Conservation (phyloP, 2,797 vertebrate species). For the Nothura maculosa region DNA sequence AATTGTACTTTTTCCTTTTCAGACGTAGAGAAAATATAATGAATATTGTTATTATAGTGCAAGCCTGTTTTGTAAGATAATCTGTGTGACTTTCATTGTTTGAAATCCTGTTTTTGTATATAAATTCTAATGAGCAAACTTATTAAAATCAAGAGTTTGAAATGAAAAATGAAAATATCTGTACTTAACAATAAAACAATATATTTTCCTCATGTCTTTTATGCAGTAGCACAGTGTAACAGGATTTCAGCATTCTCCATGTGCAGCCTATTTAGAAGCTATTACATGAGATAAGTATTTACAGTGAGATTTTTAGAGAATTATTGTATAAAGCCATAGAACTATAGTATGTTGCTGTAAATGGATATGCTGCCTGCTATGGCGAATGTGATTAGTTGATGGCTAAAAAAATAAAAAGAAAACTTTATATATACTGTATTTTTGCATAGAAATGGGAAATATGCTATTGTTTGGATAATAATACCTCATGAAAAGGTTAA, state of each 20-base stretch:
- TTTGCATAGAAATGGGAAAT: conserved; percentile 39
- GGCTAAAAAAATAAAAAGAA: conserved; percentile 30
- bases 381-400: conserved; percentile 58
- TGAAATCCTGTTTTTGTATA: not conserved
- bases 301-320: conserved; percentile 16
- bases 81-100: not conserved
- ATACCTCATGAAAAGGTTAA: conserved; percentile 76
- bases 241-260: not conserved
- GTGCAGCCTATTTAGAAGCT: conserved; percentile 37
- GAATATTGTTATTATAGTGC: conserved; percentile 4
- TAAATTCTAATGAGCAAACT: not conserved
- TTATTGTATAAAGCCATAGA: conserved; percentile 33
- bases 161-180: conserved; percentile 33
- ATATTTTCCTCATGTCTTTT: not conserved
- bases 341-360: conserved; percentile 40
- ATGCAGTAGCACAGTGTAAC: not conserved
- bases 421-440: conserved; percentile 32
- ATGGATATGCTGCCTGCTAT: conserved; percentile 47
- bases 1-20: conserved; percentile 1
- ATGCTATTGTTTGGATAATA: conserved; percentile 71
- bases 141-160: conserved; percentile 3
- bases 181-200: conserved; percentile 10
- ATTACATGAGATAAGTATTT: not conserved
- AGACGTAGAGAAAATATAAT: conserved; percentile 10
- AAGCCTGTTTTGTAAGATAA: conserved; percentile 16